phyloP scores from a whole-genome alignment of 37 sponge, comb jelly and placozoan genomes.

The Ephydatia muelleri region DNA sequence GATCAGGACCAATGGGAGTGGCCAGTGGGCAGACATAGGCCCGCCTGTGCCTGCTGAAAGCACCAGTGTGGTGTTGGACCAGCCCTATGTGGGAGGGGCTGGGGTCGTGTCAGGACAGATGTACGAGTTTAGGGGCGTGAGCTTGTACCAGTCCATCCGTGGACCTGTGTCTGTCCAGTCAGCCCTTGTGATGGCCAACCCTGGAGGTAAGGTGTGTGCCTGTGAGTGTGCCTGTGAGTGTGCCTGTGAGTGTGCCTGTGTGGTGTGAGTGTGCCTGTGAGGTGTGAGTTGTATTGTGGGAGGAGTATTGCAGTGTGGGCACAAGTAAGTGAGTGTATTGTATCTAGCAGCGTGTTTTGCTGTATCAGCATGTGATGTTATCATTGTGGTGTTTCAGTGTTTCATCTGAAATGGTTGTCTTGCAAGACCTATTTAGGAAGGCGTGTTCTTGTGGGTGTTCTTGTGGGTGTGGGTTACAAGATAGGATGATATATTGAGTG shows the following conservation, averaged over 20 bases:
- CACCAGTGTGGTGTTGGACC: background rate
- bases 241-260: background rate
- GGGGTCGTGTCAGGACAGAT: background rate
- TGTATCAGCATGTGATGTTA: too few species aligned
- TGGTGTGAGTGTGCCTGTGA: background rate
- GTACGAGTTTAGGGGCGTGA: background rate
- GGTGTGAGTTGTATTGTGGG: background rate
- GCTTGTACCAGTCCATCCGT: background rate
- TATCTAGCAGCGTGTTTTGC: too few species aligned
- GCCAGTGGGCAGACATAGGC: background rate
- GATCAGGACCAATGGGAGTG: background rate
- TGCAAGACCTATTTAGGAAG: too few species aligned
- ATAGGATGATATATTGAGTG: too few species aligned
- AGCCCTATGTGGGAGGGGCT: background rate
- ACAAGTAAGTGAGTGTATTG: background rate
- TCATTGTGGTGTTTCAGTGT: too few species aligned
- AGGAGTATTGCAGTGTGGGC: background rate
- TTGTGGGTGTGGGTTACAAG: too few species aligned
- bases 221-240: background rate
- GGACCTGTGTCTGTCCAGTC: background rate
- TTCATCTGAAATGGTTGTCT: too few species aligned
- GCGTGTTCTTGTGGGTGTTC: too few species aligned
- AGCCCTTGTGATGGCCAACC: background rate
- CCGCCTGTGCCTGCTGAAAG: background rate
- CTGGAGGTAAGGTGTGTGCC: background rate